Evolutionary conservation across 37 sponge, comb jelly and placozoan genomes (phyloP).

Genomic region (Amphimedon queenslandica): DNA sequence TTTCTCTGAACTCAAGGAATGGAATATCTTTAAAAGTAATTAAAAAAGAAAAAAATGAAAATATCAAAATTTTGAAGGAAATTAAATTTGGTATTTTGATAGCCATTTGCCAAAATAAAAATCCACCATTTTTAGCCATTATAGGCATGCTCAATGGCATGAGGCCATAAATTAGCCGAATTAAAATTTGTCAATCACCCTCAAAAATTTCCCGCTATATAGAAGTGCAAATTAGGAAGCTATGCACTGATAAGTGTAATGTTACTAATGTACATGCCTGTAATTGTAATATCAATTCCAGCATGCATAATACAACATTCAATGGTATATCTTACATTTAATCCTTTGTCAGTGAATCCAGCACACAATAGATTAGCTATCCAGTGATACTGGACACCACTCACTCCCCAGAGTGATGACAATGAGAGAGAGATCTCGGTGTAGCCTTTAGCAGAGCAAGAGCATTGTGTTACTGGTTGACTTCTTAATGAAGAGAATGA

Average conservation of each 20-base stretch:
- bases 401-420: conserved; percentile 28
- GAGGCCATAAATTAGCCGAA: too few species aligned
- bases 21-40: conserved; percentile 25
- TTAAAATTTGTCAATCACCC: too few species aligned
- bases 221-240: background rate
- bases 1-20: conserved; percentile 22
- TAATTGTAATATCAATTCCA: too few species aligned
- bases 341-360: conserved; percentile 40
- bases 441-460: background rate
- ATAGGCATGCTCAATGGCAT: too few species aligned
- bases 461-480: background rate
- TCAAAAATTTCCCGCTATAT: background rate
- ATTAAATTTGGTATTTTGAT: too few species aligned
- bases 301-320: background rate
- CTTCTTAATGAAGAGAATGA: background rate
- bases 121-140: too few species aligned
- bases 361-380: conserved; percentile 40
- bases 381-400: conserved; percentile 27
- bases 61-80: too few species aligned
- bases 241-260: too few species aligned
- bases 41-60: background rate
- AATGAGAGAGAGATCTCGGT: background rate
- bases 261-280: too few species aligned
- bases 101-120: too few species aligned
- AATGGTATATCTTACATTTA: conserved; percentile 23